A percentile compares a stretch with the other conserved stretches of the same genome.
These are phyloP conservation scores for Turdus rufiventris DNA, from an alignment of 2,113 vertebrate genomes.

Conservation along the genomic window DNA sequence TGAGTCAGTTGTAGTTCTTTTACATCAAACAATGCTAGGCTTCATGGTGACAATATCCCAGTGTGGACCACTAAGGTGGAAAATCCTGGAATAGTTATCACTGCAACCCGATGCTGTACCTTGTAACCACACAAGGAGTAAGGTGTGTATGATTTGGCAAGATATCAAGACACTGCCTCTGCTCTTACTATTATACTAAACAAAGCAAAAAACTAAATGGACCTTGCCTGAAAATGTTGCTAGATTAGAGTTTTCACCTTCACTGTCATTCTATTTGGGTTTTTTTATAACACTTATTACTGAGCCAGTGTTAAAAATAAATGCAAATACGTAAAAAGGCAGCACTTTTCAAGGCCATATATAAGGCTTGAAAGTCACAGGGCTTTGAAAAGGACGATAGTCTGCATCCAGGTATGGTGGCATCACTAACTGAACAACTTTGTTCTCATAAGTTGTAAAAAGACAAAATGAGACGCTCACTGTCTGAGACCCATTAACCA, in stretches of 20 bases:
- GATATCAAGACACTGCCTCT: neutral
- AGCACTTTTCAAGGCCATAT: neutral
- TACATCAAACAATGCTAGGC: neutral
- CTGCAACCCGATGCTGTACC: neutral
- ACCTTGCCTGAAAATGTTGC: neutral
- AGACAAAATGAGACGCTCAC: neutral
- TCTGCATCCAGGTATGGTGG: neutral
- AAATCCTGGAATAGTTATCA: neutral
- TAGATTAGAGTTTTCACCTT: neutral
- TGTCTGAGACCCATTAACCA: neutral
- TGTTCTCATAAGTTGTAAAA: neutral
- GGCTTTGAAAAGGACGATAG: neutral
- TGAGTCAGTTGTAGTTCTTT: neutral
- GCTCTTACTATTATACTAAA: neutral
- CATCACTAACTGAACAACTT: neutral
- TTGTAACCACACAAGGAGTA: neutral
- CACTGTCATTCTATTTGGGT: neutral
- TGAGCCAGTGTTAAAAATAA: neutral
- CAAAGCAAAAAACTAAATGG: neutral
- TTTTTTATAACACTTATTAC: neutral
- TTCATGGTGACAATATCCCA: neutral
- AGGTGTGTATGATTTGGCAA: neutral
- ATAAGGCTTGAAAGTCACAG: neutral
- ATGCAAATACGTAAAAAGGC: neutral
- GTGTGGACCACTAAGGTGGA: rapidly evolving